Percentiles rank a stretch among this genome's conserved stretches.
Evolutionary conservation across 2,888 invertebrate species (phyloP).

Genomic region (Autographa gamma): DNA sequence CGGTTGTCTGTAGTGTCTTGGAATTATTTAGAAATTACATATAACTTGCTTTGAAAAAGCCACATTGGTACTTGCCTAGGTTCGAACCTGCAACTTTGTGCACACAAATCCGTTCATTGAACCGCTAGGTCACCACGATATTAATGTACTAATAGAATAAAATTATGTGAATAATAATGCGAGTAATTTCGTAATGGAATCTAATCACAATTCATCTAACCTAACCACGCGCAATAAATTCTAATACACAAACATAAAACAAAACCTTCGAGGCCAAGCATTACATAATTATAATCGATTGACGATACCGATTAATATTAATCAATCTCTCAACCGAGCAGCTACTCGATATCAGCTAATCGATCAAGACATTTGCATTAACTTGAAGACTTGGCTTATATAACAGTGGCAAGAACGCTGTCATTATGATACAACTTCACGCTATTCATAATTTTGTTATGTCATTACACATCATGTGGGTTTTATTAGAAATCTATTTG

Average conservation of each 20-base stretch:
- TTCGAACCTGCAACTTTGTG: too few species aligned
- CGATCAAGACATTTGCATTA: constrained; percentile 44
- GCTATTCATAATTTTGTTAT: constrained; percentile 5
- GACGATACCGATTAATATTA: constrained; percentile 53
- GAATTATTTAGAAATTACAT: too few species aligned
- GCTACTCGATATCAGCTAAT: constrained; percentile 45
- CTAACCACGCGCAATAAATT: constrained; percentile 33
- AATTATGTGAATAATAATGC: too few species aligned
- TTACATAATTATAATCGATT: constrained; percentile 43
- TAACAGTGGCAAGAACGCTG: constrained; percentile 14
- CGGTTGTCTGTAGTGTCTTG: too few species aligned
- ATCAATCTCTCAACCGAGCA: constrained; percentile 52
- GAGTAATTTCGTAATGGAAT: background rate
- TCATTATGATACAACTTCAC: constrained; percentile 21
- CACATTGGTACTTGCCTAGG: too few species aligned
- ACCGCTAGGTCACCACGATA: too few species aligned
- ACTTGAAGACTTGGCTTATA: constrained; percentile 26
- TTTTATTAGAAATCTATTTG: background rate
- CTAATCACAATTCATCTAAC: background rate
- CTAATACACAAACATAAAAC: constrained; percentile 28
- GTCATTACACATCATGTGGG: background rate
- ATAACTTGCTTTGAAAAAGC: too few species aligned
- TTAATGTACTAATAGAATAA: too few species aligned
- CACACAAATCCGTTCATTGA: too few species aligned
- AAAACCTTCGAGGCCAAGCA: constrained; percentile 23